Evolutionary conservation across 1,140 invertebrate genomes (phyloP), one percentile per base, ranked within the genome.

Genomic region (Thrips palmi): DNA sequence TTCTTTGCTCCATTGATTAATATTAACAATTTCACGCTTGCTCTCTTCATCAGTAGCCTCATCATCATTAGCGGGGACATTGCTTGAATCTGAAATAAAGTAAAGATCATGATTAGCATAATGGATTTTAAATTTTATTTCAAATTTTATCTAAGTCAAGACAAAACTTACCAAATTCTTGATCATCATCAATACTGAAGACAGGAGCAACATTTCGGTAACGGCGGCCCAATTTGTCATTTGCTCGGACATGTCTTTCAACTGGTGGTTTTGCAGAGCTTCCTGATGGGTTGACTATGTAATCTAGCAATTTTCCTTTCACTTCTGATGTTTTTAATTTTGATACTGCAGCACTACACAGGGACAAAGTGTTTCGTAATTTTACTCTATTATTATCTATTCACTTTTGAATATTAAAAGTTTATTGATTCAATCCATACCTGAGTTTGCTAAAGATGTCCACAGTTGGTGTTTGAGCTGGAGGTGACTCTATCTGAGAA

Each of bases 171-270:
- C 10, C 8, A 33, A 21, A 23, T 35, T 88, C 84, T 47, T 84
- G 75, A 50, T 92, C 86, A 53, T 93, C 87, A 49, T 87, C 86
- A 49, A 97, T 92, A 54, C 84, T 88, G 54, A 97, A 97, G 1
- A 96, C 83, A 19, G 87, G 85, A 1, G 79, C 79, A 40, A 85
- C 76, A 57, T 87, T 87, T 50, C 84, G 69, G 56, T 92, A 91
- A 29, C 81, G 69, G 65, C 83, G 84, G n/a, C 82, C 81, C 44
- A 77, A 71, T 48, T 74, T 71, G 49, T 93, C 87, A 46, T 62
- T 65, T 45, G 72, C 77, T 33, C 75, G 77, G 8, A 87, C 79
- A 61, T 89, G 88, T 47, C 77, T 74, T 33, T 54, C 49, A 22
- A 44, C 43, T 37, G 77, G 74, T 8, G 58, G 56, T 37, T 60